Evolutionary conservation across 2,888 invertebrate genomes (phyloP), one percentile per base, ranked within the genome.

Genomic region (Luperina nickerlii): DNA sequence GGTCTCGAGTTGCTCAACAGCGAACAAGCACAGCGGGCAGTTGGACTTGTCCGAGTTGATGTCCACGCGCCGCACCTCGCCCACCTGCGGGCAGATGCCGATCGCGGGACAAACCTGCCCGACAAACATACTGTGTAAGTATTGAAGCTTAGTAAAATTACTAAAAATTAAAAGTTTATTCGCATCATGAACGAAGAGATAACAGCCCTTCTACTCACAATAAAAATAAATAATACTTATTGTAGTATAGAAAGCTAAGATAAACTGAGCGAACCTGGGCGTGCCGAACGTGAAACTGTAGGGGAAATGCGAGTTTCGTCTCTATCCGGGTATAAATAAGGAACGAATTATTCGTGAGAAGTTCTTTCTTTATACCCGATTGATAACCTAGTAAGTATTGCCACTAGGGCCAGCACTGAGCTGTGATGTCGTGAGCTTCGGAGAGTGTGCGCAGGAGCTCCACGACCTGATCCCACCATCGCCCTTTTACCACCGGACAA

Each of bases 11-110:
- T 98, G 97, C 79, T 98, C 97, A 0, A 99, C 97, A 7, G 98
- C 98, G 93, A 99, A 98, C 81, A 99, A 97, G 91, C 99, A 99
- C 15, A 99, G 95, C 1, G 98, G 98, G 92, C 99, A 99, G 90
- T 97, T 98, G 88, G 98, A 98, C 74, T 98, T 97, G 42, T 96
- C 94, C 0, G 95, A 92, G 90, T 97, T 96, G 80, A 97, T 96
- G 87, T 97, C 97, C 63, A 98, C 97, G 75, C 97, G 96, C 70
- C 94, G 93, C 38, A 97, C 97, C 54, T 97, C 94, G 45, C 95
- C 92, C 20, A 95, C 93, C 11, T 97, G 94, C 0, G 98, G 98
- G 91, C 98, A 99, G 75, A 98, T 94, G 82, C 97, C 97, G 78
- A 98, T 93, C 74, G 97, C 96, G 11, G 99, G 98, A 90, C 99